Evolutionary conservation across 2,888 invertebrate species (phyloP).

Genomic region (Troides aeacus): DNA sequence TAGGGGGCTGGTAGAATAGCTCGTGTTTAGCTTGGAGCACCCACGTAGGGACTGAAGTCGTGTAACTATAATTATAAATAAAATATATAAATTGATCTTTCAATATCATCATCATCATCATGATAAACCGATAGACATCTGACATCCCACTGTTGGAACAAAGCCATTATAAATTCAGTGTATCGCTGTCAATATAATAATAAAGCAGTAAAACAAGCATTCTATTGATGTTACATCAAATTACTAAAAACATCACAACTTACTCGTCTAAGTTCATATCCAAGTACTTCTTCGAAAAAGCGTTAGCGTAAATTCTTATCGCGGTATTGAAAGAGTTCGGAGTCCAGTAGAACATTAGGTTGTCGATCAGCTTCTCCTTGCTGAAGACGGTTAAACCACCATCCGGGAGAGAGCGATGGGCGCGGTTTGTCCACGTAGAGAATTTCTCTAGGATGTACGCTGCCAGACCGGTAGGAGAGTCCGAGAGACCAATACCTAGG

Average conservation of each 20-base stretch:
- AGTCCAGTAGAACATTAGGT: constrained; percentile 88
- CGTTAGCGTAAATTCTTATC: constrained; percentile 86
- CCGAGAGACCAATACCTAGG: constrained; percentile 73
- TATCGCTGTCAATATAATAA: too few relatives aligned
- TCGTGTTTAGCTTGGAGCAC: constrained; percentile 87
- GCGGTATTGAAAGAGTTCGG: constrained; percentile 87
- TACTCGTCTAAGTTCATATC: constrained; percentile 60
- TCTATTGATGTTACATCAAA: too few relatives aligned
- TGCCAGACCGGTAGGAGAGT: constrained; percentile 89
- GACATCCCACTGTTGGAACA: too few relatives aligned
- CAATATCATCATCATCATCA: too few relatives aligned
- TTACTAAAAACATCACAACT: constrained; percentile 28
- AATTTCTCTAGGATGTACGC: constrained; percentile 93
- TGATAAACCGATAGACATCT: too few relatives aligned
- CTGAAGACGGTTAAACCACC: constrained; percentile 85
- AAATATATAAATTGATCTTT: not conserved
- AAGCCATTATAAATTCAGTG: too few relatives aligned
- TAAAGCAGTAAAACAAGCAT: too few relatives aligned
- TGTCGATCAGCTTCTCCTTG: constrained; percentile 87
- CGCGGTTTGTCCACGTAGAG: constrained; percentile 84
- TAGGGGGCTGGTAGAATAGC: constrained; percentile 78
- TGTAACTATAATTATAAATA: constrained; percentile 36
- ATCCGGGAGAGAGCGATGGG: constrained; percentile 73
- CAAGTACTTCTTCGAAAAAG: constrained; percentile 43
- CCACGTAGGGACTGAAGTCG: constrained; percentile 80